Evolutionary conservation across 2,888 invertebrate genomes (phyloP).

Genomic region (Troides aeacus): DNA sequence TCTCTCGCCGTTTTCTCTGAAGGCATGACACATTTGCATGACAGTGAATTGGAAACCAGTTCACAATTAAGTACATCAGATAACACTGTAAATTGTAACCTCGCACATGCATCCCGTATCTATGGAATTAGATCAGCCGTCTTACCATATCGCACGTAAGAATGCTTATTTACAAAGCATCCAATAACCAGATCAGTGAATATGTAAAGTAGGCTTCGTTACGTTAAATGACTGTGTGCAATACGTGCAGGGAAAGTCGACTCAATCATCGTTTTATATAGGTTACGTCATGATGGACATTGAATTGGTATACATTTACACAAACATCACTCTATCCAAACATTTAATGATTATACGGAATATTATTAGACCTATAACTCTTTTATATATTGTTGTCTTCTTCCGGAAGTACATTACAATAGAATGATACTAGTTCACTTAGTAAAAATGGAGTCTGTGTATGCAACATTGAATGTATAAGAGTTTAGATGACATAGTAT

Average conservation of each 20-base stretch:
- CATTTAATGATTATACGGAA: too few species aligned
- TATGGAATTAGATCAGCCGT: constrained; percentile 36
- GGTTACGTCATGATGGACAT: constrained; percentile 1
- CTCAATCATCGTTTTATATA: not conserved
- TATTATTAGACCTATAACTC: too few species aligned
- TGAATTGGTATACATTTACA: too few species aligned
- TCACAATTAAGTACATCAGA: constrained; percentile 63
- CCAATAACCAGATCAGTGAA: constrained; percentile 47
- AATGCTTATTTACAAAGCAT: constrained; percentile 16
- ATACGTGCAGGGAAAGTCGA: constrained; percentile 29
- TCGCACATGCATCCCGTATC: constrained; percentile 37
- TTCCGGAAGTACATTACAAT: too few species aligned
- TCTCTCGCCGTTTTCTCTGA: constrained; percentile 72
- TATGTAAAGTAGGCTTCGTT: constrained; percentile 46
- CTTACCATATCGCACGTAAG: constrained; percentile 15
- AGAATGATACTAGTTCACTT: too few species aligned
- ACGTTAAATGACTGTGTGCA: constrained; percentile 35
- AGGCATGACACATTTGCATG: constrained; percentile 73
- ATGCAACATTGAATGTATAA: too few species aligned
- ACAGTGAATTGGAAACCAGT: constrained; percentile 52
- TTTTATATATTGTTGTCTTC: too few species aligned
- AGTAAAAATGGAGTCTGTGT: too few species aligned
- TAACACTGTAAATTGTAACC: constrained; percentile 51
- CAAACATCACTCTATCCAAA: too few species aligned
- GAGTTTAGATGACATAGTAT: too few species aligned